These are phyloP conservation scores for Puma concolor DNA, from an alignment of 2,113 vertebrate species.

Conservation along the genomic window DNA sequence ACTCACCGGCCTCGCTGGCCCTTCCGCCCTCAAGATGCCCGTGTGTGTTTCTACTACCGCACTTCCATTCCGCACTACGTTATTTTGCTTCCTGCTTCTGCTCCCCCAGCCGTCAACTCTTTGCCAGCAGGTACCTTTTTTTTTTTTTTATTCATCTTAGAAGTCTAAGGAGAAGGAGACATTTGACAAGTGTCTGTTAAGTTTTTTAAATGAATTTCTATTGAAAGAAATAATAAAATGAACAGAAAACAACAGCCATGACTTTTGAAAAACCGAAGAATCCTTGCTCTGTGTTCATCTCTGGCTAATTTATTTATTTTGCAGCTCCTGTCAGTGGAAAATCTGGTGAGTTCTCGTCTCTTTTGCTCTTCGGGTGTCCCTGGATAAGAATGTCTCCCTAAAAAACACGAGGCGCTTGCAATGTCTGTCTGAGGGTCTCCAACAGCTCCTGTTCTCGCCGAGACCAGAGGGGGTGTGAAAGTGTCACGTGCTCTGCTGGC, in stretches of 20 bases:
- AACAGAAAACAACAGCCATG: neutral
- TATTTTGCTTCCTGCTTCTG: neutral
- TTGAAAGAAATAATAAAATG: neutral
- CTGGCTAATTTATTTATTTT: slow-evolving; percentile 30
- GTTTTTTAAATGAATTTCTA: neutral
- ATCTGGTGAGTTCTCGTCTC: slow-evolving; percentile 64
- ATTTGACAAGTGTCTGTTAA: neutral
- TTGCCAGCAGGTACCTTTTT: neutral
- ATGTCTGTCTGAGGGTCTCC: neutral
- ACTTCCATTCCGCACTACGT: neutral
- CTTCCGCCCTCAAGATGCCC: neutral
- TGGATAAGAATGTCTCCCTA: neutral
- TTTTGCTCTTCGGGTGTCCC: neutral
- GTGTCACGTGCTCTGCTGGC: neutral
- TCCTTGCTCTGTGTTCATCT: neutral
- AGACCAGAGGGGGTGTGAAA: neutral
- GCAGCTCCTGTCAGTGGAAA: slow-evolving; percentile 43
- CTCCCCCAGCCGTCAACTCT: neutral
- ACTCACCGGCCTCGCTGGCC: no score
- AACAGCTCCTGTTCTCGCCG: neutral
- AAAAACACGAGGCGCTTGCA: neutral
- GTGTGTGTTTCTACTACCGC: neutral
- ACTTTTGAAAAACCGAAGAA: neutral
- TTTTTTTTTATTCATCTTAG: neutral
- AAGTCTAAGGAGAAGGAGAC: neutral